A percentile compares a stretch with the other conserved stretches of the same genome.
These are phyloP conservation scores for Pseudolaguvia tuberculata DNA, from an alignment of 2,113 vertebrate genomes.

Conservation along the genomic window DNA sequence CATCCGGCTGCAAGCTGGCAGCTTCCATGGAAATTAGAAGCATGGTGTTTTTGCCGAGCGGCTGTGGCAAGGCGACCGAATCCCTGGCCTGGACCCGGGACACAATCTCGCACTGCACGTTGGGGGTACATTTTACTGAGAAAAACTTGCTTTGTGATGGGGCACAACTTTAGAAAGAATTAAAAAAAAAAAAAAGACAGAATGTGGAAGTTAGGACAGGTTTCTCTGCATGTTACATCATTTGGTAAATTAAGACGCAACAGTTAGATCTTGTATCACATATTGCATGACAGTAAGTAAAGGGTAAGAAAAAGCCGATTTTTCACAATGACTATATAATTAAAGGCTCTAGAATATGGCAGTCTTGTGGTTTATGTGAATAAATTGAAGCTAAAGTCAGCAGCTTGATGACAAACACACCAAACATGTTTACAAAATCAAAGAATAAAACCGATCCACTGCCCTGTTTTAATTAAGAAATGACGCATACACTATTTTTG, in stretches of 20 bases:
- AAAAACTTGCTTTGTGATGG: constrained; percentile 72
- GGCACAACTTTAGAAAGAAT: constrained; percentile 77
- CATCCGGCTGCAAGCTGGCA: constrained; percentile 72
- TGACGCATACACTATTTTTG: neutral
- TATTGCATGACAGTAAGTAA: neutral
- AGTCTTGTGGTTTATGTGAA: neutral
- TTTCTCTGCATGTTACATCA: neutral
- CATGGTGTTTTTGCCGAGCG: constrained; percentile 59
- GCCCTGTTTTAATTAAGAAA: neutral
- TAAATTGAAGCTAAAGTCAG: neutral
- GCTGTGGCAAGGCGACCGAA: constrained; percentile 53
- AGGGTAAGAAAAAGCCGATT: neutral
- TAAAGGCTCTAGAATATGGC: neutral
- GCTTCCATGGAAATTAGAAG: constrained; percentile 73
- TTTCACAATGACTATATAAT: neutral
- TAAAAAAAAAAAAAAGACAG: neutral
- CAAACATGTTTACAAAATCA: neutral
- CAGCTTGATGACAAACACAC: neutral
- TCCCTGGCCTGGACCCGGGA: neutral
- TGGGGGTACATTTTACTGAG: constrained; percentile 72
- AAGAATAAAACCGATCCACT: no score
- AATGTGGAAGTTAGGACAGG: neutral
- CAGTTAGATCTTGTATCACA: neutral
- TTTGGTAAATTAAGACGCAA: constrained; percentile 32
- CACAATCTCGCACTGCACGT: constrained; percentile 65